Base-by-base conservation (phyloP, 2,888 invertebrate species). In the Dynastes maya region DNA sequence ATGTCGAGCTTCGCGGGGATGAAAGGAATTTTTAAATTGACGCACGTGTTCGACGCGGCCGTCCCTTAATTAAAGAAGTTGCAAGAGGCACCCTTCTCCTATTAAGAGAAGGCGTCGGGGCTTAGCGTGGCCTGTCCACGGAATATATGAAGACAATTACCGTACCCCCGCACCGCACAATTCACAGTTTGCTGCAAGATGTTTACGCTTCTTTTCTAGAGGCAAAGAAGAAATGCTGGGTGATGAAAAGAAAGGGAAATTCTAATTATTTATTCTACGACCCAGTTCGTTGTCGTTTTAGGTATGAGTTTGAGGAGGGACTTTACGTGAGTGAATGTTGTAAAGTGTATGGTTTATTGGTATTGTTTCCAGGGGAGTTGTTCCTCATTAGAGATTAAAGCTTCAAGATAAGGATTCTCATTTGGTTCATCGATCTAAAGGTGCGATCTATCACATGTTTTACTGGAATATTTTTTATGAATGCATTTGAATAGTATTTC, bases 1-100 rank as follows among this genome's bases (percentile, higher is more conserved):
- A 27, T 16, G 63, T 37, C 45, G 45, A 45, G 45, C 45, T 45
- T 11, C 8, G 11, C 45, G 45, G 45, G 45, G 45, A 8, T 2
- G 45, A 45, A 45, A 45, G 74, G 74, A 75, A 75, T 75, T 75
- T 75, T 61, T 75, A 75, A 75, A 75, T 75, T 75, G 74, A 75
- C 27, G 74, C 74, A 75, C 74, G 74, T 64, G 63, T 63, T 61
- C 74, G 58, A 29, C 61, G 74, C 61, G 27, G 45, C 74, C 61
- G 27, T 37, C 74, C 74, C 63, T 75, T 75, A 75, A 75, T 75
- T 75, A 75, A 75, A 75, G 74, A 45, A 27, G 40, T 40, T 22
- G 16, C 13, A 9, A n/a, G 55, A 22, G 55, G 13, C 58, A 9
- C 40, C 58, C 72, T 27, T 16, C 72, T 9, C 55, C 37, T 45